These are phyloP conservation scores for Pristiophorus japonicus DNA, from an alignment of 2,113 vertebrate genomes.

Conservation along the genomic window DNA sequence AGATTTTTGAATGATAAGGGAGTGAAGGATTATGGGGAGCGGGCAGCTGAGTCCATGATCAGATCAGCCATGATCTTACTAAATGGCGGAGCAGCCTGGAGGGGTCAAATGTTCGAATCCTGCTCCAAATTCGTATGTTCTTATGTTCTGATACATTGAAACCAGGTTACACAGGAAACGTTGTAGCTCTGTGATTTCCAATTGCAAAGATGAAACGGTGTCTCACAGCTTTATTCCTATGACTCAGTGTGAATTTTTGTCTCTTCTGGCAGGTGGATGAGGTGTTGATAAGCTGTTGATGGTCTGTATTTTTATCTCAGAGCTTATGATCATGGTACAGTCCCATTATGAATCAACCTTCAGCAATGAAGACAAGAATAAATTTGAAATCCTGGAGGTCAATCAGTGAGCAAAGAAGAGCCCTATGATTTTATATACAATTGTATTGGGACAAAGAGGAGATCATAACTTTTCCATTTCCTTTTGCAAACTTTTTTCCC, in stretches of 20 bases:
- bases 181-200: background rate
- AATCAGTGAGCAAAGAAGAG: background rate
- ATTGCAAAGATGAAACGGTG: background rate
- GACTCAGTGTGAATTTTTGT: background rate
- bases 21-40: too few relatives aligned
- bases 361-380: background rate
- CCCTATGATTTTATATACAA: background rate
- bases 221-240: background rate
- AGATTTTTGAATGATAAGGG: too few relatives aligned
- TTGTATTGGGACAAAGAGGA: background rate
- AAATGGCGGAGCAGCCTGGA: too few relatives aligned
- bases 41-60: too few relatives aligned
- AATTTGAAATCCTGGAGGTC: background rate
- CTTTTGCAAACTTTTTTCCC: background rate
- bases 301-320: background rate
- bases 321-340: background rate
- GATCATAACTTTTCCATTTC: background rate
- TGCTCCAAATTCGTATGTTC: too few relatives aligned
- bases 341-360: background rate
- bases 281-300: background rate
- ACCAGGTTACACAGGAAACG: background rate
- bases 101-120: too few relatives aligned
- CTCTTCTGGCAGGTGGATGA: background rate
- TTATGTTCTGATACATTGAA: too few relatives aligned
- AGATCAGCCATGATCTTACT: too few relatives aligned